phyloP scores from a whole-genome alignment of 2,797 vertebrate species.

The Caiman crocodilus region DNA sequence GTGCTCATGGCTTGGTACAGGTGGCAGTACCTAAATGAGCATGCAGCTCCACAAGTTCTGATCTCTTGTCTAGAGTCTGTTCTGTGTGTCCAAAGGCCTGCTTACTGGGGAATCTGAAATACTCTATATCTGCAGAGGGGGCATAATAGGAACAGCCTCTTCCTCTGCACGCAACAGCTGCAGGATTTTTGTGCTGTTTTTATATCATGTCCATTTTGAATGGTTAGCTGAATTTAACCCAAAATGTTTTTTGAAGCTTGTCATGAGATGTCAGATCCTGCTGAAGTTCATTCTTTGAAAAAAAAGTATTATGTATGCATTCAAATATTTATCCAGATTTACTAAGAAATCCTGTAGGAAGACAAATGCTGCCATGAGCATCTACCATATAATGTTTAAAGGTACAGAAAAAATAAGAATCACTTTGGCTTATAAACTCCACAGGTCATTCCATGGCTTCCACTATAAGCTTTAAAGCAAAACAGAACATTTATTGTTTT shows the following conservation, averaged over 20 bases:
- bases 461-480: constrained; percentile 8
- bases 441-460: neutral
- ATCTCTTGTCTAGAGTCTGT: neutral
- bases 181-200: neutral
- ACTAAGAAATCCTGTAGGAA: neutral
- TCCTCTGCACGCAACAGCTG: neutral
- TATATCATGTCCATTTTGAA: neutral
- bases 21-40: neutral
- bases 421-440: constrained; percentile 24
- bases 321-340: neutral
- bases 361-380: neutral
- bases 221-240: neutral
- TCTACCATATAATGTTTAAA: neutral
- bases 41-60: neutral
- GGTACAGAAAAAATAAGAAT: neutral
- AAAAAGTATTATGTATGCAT: neutral
- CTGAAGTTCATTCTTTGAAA: neutral
- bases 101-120: neutral
- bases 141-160: neutral
- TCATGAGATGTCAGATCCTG: neutral
- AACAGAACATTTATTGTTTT: constrained; percentile 40
- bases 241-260: neutral
- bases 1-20: constrained; percentile 47
- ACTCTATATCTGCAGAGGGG: neutral
- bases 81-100: constrained; percentile 16